A percentile compares a stretch with the other conserved stretches of the same genome.
phyloP scores from a whole-genome alignment of 2,888 invertebrate species.

The Heliconius charithonia region DNA sequence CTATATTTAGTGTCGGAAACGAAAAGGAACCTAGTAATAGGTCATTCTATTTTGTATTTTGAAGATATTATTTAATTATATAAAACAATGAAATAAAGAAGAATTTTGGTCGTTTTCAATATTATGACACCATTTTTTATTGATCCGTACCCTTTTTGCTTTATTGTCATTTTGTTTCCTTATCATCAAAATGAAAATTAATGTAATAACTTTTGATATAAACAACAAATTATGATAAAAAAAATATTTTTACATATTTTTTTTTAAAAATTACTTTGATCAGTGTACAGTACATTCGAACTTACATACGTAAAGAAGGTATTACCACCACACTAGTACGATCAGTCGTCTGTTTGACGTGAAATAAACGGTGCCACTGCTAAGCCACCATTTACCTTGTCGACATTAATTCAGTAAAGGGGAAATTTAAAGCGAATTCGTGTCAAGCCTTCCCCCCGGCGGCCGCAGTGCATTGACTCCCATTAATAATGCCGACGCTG shows the following conservation, averaged over 20 bases:
- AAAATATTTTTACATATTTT: background rate
- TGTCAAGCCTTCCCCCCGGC: conserved; percentile 51
- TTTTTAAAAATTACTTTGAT: background rate
- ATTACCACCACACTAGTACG: conserved; percentile 33
- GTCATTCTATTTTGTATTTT: background rate
- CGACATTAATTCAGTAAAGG: conserved; percentile 48
- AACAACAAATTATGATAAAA: too few species aligned
- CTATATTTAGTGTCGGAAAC: background rate
- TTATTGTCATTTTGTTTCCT: background rate
- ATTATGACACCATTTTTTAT: too few species aligned
- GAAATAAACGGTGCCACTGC: conserved; percentile 45
- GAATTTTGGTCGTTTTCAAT: background rate
- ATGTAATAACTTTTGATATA: too few species aligned
- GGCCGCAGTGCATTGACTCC: conserved; percentile 53
- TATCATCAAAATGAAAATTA: too few species aligned
- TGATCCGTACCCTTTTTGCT: background rate
- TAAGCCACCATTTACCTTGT: conserved; percentile 45
- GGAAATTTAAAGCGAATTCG: conserved; percentile 48
- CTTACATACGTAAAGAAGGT: background rate
- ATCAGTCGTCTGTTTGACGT: conserved; percentile 41
- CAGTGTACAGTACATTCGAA: background rate
- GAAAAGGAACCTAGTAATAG: background rate
- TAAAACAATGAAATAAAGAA: background rate
- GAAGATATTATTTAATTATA: background rate
- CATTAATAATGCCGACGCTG: conserved; percentile 56